A percentile compares a stretch with the other conserved stretches of the same genome.
Conservation (phyloP, 2,113 vertebrate species). For the Neolamprologus caudopunctatus region DNA sequence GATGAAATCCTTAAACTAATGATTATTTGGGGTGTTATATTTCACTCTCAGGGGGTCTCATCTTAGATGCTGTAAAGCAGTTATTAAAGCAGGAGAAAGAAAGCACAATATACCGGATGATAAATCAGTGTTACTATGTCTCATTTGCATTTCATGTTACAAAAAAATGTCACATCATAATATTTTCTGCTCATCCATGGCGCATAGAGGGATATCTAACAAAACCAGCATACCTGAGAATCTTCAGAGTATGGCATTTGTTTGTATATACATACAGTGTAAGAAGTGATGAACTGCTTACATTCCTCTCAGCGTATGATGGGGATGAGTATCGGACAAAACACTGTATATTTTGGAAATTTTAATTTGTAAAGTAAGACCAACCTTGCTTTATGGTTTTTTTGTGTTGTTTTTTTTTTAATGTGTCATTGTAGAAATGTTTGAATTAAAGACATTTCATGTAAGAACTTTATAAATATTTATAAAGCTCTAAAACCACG, state of each 20-base stretch:
- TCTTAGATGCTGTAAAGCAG: background rate
- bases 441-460: background rate
- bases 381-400: background rate
- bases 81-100: background rate
- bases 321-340: background rate
- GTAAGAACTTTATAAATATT: background rate
- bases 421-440: constrained; percentile 22
- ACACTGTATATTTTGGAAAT: constrained; percentile 30
- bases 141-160: background rate
- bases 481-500: background rate
- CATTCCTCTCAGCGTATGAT: constrained; percentile 10
- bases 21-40: background rate
- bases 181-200: background rate
- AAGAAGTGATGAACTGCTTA: background rate
- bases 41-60: background rate
- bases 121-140: constrained; percentile 10
- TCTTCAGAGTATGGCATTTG: background rate
- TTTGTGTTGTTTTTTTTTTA: background rate
- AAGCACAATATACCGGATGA: background rate
- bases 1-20: background rate
- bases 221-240: background rate
- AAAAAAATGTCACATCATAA: background rate
- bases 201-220: background rate
- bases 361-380: constrained; percentile 15
- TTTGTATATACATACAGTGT: constrained; percentile 8